Base-by-base conservation (phyloP, 2,113 vertebrate species). In the Heterocephalus glaber region DNA sequence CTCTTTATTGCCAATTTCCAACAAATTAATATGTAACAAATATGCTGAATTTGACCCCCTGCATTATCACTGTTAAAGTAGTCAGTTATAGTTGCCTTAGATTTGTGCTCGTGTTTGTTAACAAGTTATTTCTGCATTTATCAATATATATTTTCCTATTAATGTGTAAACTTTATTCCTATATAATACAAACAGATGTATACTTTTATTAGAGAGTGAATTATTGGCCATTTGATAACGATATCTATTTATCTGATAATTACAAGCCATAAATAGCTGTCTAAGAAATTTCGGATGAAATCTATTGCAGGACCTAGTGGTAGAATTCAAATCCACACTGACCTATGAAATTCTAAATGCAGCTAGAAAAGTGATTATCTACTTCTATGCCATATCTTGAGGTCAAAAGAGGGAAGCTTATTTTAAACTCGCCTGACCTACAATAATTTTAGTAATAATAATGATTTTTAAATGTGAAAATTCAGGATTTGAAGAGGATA, bases 381-480 rank as follows among this genome's bases (percentile, higher is more conserved):
- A 35, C 72, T 49, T 72, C 5, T 90, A 8, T 68, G 24, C 63
- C 26, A 66, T 28, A 79, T 84, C 24, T 93, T 14, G 35, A 96
- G 56, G 49, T 91, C 79, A 90, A 89, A 33, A 65, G 80, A 98
- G 81, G 77, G 63, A 97, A 96, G 33, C 60, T 76, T 85, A 87
- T 95, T 98, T 97, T 97, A 84, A 93, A 97, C 77, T 88, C 68
- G 95, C 47, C 70, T 89, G 47, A 41, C 47, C 28, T 86, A 47
- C 12, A 20, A 54, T 47, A 84, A 89, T 95, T 90, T 95, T 56
- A 96, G 96, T 95, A 94, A 61, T 65, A 97, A 92, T 0, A 1
- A 87, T 89, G 66, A 84, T 54, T 95, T 97, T 98, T 95, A 97
- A 97, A 74, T 56, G 35, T 60, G n/a, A 0, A 13, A 98, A 47